Conservation (phyloP, 2,113 vertebrate genomes). For the Theristicus caerulescens region DNA sequence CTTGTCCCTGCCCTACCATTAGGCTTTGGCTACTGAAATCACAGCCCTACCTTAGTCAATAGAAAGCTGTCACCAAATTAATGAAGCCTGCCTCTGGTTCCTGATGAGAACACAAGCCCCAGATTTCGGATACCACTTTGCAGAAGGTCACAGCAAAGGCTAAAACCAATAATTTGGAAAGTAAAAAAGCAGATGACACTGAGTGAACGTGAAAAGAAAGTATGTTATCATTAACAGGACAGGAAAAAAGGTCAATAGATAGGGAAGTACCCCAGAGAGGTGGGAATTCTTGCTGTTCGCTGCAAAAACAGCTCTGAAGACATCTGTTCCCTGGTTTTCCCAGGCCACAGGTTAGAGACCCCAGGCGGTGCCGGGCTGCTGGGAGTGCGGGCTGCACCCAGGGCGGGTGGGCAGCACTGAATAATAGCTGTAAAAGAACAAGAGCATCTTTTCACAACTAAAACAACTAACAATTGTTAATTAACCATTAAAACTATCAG, state of each 20-base stretch:
- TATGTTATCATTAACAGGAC: fast-evolving
- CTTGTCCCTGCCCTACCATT: neutral
- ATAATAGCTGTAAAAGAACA: fast-evolving
- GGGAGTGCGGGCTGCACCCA: neutral
- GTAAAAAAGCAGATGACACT: neutral
- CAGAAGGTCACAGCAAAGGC: neutral
- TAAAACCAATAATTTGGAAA: neutral
- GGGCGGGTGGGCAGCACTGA: neutral
- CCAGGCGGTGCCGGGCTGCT: fast-evolving
- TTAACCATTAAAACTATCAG: neutral
- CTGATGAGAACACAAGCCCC: neutral
- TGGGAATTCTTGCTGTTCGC: neutral
- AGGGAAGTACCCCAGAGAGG: neutral
- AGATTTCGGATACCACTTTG: neutral
- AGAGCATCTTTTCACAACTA: neutral
- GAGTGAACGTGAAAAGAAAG: neutral
- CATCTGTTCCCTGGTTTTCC: too few species aligned
- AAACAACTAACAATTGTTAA: neutral
- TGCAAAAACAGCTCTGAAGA: neutral
- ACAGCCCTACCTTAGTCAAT: neutral
- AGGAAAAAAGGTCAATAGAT: neutral
- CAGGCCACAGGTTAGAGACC: fast-evolving
- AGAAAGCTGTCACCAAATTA: neutral
- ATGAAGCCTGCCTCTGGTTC: neutral
- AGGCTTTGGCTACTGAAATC: neutral